A percentile compares a stretch with the other conserved stretches of the same genome.
These are phyloP conservation scores for Aegypius monachus DNA, from an alignment of 2,113 vertebrate species.

Conservation along the genomic window DNA sequence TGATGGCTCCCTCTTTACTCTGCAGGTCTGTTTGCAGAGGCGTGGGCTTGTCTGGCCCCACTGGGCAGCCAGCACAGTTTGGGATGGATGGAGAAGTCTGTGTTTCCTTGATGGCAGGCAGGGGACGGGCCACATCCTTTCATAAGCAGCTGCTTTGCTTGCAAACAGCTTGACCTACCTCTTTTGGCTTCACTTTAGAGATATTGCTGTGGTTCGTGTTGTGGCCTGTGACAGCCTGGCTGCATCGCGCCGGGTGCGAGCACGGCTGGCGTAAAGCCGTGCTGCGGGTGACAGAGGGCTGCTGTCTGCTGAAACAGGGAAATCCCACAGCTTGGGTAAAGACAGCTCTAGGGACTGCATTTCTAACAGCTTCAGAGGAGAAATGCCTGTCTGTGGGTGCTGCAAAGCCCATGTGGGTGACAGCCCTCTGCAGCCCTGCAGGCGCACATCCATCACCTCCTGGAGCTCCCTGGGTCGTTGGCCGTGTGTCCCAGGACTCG, in stretches of 20 bases:
- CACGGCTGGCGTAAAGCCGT: accelerated
- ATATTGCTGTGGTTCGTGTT: accelerated
- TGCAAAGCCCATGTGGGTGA: neutral
- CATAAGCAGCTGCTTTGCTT: neutral
- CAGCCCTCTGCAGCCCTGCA: neutral
- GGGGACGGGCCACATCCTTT: neutral
- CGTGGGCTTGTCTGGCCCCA: accelerated
- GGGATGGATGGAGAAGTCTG: neutral
- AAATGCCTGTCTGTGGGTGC: neutral
- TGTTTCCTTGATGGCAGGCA: neutral
- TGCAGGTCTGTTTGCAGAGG: neutral
- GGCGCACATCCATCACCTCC: neutral
- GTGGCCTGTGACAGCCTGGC: neutral
- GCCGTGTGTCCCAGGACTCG: accelerated
- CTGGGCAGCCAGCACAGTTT: neutral
- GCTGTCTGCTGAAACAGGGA: neutral
- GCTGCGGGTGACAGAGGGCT: neutral
- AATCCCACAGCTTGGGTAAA: neutral
- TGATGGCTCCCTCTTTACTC: neutral
- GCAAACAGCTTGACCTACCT: neutral
- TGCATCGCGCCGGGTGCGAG: neutral
- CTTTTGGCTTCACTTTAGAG: neutral
- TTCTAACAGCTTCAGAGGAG: neutral
- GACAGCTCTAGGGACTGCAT: neutral
- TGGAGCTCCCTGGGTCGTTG: neutral